These are phyloP conservation scores for Pseudotriccus pelzelni DNA, from an alignment of 2,797 vertebrate species.

Conservation along the genomic window DNA sequence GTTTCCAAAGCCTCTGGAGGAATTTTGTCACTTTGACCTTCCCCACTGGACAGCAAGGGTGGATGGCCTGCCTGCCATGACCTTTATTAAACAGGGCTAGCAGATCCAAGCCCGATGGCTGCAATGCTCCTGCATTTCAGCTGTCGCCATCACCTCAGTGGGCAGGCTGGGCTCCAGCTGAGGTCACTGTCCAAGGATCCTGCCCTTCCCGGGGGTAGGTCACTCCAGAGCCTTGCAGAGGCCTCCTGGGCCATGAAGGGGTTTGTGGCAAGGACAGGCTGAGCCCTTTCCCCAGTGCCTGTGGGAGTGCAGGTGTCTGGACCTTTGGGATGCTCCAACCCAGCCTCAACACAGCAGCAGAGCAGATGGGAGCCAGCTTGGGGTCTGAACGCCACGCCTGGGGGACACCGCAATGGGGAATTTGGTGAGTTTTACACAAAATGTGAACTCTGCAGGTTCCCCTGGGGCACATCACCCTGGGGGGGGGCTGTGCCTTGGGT, in stretches of 20 bases:
- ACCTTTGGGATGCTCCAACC: neutral
- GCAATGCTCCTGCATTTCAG: neutral
- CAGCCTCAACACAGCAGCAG: accelerated
- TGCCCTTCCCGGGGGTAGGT: neutral
- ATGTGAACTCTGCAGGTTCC: neutral
- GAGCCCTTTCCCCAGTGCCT: neutral
- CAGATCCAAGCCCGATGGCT: neutral
- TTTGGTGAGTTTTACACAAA: neutral
- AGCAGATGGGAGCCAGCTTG: neutral
- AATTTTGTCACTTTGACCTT: neutral
- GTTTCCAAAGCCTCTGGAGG: neutral
- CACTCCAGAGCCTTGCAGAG: neutral
- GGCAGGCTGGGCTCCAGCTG: neutral
- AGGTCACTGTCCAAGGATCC: neutral
- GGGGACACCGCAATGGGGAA: neutral
- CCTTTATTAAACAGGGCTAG: neutral
- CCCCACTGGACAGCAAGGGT: neutral
- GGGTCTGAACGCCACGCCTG: neutral
- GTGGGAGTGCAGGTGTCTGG: neutral
- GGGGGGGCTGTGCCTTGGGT: neutral
- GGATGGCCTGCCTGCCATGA: neutral
- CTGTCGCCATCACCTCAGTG: accelerated
- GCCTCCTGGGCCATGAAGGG: neutral
- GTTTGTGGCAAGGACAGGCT: neutral
- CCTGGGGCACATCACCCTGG: neutral